Percentiles rank a stretch among this genome's conserved stretches.
phyloP scores from a whole-genome alignment of 2,797 vertebrate species.

The Mallotus villosus region DNA sequence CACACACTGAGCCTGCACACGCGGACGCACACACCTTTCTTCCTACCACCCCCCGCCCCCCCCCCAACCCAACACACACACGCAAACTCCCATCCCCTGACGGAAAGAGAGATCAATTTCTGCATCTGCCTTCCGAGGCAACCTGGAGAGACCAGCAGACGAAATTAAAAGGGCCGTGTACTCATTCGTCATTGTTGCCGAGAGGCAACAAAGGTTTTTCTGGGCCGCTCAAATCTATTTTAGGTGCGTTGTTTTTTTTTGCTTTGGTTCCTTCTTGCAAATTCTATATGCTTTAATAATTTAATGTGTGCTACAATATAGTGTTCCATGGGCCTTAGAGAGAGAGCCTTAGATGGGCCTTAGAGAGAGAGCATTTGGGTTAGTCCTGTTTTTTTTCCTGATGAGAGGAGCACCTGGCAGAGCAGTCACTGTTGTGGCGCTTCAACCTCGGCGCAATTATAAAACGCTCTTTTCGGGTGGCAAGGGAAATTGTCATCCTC shows the following conservation, averaged over 20 bases:
- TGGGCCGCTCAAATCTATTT: background rate
- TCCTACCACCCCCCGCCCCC: constrained; percentile 1
- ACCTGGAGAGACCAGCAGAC: constrained; percentile 61
- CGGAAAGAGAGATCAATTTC: constrained; percentile 71
- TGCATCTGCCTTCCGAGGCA: constrained; percentile 66
- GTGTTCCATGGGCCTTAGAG: no score
- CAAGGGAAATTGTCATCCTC: constrained; percentile 72
- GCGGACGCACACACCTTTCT: no score
- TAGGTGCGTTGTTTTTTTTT: constrained; percentile 20
- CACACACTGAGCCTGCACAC: no score
- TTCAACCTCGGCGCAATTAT: constrained; percentile 67
- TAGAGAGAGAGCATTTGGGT: background rate
- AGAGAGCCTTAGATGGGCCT: no score
- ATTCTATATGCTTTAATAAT: background rate
- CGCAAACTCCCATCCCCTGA: constrained; percentile 34
- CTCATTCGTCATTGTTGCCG: constrained; percentile 50
- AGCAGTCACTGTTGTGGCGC: background rate
- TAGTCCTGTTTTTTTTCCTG: constrained; percentile 9
- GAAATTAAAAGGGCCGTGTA: constrained; percentile 62
- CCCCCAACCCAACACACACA: constrained; percentile 7
- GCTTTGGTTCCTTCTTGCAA: constrained; percentile 22
- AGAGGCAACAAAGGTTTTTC: background rate
- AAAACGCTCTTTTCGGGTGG: constrained; percentile 66
- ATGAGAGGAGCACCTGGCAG: constrained; percentile 25
- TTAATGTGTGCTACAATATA: no score